Conservation (phyloP, 2,113 vertebrate genomes). For the Xiphorhynchus elegans region DNA sequence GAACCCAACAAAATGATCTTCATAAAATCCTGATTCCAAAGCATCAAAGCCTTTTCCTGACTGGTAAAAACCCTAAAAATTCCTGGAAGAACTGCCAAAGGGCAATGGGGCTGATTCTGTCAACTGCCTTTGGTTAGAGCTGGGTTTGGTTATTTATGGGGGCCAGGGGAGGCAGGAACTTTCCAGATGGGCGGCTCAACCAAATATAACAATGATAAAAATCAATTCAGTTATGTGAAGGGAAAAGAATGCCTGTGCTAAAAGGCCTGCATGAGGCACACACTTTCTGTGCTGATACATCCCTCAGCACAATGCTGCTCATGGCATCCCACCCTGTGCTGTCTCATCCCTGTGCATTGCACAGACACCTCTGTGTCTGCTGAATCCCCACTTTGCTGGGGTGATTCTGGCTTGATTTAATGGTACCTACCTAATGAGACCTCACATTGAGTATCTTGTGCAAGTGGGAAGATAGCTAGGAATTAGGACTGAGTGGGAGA, state of each 20-base stretch:
- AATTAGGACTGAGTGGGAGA: background rate
- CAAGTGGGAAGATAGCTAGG: background rate
- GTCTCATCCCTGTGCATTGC: background rate
- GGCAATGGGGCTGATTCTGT: conserved; percentile 69
- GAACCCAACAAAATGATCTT: conserved; percentile 71
- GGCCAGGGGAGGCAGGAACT: conserved; percentile 61
- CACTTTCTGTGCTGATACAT: background rate
- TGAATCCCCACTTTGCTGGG: background rate
- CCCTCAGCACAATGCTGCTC: background rate
- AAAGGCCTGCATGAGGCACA: conserved; percentile 16
- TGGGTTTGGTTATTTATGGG: conserved; percentile 71
- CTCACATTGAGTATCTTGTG: background rate
- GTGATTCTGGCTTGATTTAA: background rate
- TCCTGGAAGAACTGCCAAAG: conserved; percentile 70
- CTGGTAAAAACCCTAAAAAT: conserved; percentile 75
- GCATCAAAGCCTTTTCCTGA: conserved; percentile 72
- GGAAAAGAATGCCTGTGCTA: conserved; percentile 7
- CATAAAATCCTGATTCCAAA: conserved; percentile 71
- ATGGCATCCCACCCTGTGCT: background rate
- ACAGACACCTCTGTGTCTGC: background rate
- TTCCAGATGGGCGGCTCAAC: conserved; percentile 71
- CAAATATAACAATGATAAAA: conserved; percentile 72
- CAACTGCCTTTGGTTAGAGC: conserved; percentile 67
- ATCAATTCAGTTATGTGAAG: conserved; percentile 59
- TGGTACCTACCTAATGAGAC: background rate